Conservation (phyloP, 1,140 invertebrate genomes). For the Asbolus verrucosus region DNA sequence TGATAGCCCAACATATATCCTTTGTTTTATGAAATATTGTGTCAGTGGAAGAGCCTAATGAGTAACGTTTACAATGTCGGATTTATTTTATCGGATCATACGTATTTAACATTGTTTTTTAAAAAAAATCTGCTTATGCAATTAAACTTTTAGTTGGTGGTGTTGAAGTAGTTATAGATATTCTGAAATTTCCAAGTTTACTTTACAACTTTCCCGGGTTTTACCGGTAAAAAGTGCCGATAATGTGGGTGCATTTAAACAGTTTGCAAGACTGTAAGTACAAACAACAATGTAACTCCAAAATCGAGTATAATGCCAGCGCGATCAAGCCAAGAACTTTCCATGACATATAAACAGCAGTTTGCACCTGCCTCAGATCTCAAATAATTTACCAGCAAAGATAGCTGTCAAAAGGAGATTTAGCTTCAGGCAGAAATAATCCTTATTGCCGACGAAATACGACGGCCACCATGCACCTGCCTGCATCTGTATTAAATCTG, state of each 20-base stretch:
- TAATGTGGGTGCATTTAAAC: slow-evolving; percentile 2
- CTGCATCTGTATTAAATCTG: slow-evolving; percentile 50
- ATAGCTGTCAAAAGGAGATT: slow-evolving; percentile 55
- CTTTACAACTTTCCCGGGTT: not conserved
- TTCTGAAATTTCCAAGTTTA: not conserved
- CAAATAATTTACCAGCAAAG: slow-evolving; percentile 59
- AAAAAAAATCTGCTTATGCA: too few relatives aligned
- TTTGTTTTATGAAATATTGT: too few relatives aligned
- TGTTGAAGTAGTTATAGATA: too few relatives aligned
- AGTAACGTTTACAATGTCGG: too few relatives aligned
- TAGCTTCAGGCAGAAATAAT: slow-evolving; percentile 47
- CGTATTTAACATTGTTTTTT: too few relatives aligned
- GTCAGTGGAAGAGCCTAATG: too few relatives aligned
- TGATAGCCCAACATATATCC: too few relatives aligned
- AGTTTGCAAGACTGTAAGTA: not conserved
- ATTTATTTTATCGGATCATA: too few relatives aligned
- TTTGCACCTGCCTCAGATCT: slow-evolving; percentile 59
- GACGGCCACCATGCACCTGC: slow-evolving; percentile 46
- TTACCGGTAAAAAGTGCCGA: slow-evolving; percentile 1
- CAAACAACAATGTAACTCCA: slow-evolving; percentile 8
- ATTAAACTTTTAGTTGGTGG: too few relatives aligned
- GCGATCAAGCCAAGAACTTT: slow-evolving; percentile 49
- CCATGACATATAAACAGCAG: slow-evolving; percentile 54
- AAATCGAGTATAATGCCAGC: slow-evolving; percentile 22
- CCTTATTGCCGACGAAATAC: slow-evolving; percentile 45